A percentile compares a stretch with the other conserved stretches of the same genome.
Conservation (phyloP, 2,113 vertebrate species). For the Taxidea taxus region DNA sequence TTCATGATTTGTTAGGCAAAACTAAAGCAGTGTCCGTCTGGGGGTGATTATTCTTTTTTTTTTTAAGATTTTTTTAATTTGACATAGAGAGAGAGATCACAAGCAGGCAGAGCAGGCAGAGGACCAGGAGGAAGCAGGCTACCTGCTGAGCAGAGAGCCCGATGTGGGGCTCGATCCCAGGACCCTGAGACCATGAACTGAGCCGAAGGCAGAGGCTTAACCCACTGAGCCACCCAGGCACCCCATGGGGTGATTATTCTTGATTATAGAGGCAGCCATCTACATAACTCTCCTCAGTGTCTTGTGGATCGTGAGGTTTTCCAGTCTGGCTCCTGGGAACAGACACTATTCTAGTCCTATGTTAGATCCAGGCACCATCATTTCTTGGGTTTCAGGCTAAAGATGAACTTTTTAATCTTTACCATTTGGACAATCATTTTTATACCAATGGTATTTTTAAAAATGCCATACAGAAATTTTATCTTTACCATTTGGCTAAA, state of each 20-base stretch:
- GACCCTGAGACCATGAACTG: no score
- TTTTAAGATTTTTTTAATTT: no score
- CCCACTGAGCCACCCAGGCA: no score
- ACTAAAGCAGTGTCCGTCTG: neutral
- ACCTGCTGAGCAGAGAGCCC: no score
- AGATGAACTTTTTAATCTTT: neutral
- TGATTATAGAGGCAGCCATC: rapidly evolving
- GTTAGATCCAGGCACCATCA: no score
- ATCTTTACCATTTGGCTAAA: neutral
- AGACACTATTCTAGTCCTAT: neutral
- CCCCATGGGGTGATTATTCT: neutral
- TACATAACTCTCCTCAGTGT: neutral
- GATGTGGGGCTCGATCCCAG: no score
- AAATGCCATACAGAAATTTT: neutral
- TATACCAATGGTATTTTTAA: neutral
- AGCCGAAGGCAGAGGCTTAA: no score
- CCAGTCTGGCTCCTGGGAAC: neutral
- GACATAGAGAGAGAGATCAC: no score
- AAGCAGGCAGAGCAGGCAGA: no score
- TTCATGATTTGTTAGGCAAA: neutral
- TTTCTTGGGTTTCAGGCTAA: neutral
- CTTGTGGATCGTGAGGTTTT: neutral
- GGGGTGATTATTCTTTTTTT: neutral
- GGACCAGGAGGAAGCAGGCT: no score
- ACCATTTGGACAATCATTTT: neutral